Base-by-base conservation (phyloP, 2,888 invertebrate genomes). In the Laspeyria flexula region DNA sequence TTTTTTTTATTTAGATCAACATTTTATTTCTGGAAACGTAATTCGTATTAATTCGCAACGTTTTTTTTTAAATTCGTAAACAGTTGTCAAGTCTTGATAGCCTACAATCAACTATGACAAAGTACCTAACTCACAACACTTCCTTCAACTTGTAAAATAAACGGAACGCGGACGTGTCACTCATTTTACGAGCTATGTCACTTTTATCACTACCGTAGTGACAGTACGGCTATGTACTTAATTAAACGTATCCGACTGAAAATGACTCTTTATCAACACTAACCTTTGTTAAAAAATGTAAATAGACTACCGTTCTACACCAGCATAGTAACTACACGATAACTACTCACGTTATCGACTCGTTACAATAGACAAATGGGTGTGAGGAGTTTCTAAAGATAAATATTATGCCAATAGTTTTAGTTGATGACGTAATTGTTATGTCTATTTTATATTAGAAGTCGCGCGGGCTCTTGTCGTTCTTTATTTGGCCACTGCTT, bases 231-330 rank as follows among this genome's bases (percentile, higher is more conserved):
- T 54, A 60, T 65, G 66, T 60, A 55, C 62, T 71, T 77, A 77
- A 80, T 81, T 81, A 78, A 77, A 65, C 53, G 68, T 76, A 71
- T 71, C 69, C 65, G 72, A 53, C 66, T 67, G 56, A 61, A 73
- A 75, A 73, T 73, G 65, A 64, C 60, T 66, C 65, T 67, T 75
- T 74, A 75, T 77, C 73, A 62, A 61, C 58, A 50, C 7, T 45
- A 52, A 21, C 2, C 21, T 21, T 2, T 21, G 2, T 21, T 21
- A 21, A 21, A n/a, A 55, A 51, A 60, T 58, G 60, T 59, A 64
- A 70, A 65, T 67, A 63, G 63, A 54, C 44, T 27, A 50, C 30
- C 38, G n/a, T 40, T 12, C 31, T 12, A 45, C 15, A 37, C n/a
- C 35, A 35, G 12, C 11, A 13, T 18, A 35, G 33, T 48, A 38